phyloP scores from a whole-genome alignment of 1,140 invertebrate genomes.

The Macrotrachela quadricornifera region DNA sequence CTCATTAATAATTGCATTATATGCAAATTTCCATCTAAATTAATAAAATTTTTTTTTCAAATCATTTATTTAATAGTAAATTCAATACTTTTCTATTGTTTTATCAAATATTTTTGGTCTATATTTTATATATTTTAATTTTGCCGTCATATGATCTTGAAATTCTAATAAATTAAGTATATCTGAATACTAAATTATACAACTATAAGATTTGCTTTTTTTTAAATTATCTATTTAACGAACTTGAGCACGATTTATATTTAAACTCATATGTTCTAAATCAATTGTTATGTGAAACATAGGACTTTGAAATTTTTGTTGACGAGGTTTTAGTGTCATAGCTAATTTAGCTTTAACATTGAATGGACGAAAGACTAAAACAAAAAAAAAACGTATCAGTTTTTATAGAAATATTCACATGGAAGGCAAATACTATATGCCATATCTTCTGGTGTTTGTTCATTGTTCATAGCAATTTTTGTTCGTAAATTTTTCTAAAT shows the following conservation, averaged over 20 bases:
- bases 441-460: no score
- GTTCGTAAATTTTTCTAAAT: no score
- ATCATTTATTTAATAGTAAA: no score
- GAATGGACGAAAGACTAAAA: constrained; percentile 2
- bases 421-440: background rate
- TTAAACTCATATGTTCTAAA: constrained; percentile 3
- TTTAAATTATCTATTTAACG: no score
- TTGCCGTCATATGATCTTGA: constrained; percentile 2
- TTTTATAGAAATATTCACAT: background rate
- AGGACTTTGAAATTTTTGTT: background rate
- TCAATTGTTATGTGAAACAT: constrained; percentile 1
- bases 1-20: background rate
- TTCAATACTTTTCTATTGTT: no score
- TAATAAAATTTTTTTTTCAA: background rate
- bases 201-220: background rate
- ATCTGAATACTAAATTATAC: constrained; percentile 5
- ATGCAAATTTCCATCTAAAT: constrained; percentile 7
- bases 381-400: background rate
- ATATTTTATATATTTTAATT: constrained; percentile 1
- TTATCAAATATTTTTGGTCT: no score
- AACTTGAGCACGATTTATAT: constrained; percentile 5
- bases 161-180: background rate
- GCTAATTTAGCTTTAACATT: background rate
- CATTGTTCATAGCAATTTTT: no score
- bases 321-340: constrained; percentile 1